A percentile compares a stretch with the other conserved stretches of the same genome.
Conservation (phyloP, 2,888 invertebrate species). For the Dicyrtoma fusca region DNA sequence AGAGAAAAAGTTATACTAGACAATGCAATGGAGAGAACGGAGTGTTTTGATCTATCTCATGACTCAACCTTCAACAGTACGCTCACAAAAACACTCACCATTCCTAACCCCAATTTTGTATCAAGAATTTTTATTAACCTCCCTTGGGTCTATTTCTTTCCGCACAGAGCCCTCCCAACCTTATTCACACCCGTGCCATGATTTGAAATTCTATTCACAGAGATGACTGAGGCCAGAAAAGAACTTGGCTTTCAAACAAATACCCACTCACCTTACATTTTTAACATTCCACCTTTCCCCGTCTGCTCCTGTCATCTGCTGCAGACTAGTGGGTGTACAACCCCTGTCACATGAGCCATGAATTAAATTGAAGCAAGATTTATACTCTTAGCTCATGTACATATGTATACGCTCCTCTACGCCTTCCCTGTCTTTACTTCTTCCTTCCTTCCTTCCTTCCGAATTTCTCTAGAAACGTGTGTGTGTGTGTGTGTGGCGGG, state of each 20-base stretch:
- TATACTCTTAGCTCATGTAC: no score
- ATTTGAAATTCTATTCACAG: conserved; percentile 30
- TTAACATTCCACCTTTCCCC: not conserved
- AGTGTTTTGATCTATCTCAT: not conserved
- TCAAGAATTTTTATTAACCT: conserved; percentile 14
- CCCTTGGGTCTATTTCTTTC: conserved; percentile 24
- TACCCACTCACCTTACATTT: not conserved
- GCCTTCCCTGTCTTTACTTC: no score
- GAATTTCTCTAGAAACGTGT: no score
- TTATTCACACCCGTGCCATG: conserved; percentile 15
- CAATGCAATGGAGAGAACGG: not conserved
- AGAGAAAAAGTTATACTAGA: not conserved
- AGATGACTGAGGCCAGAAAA: conserved; percentile 37
- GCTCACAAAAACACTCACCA: not conserved
- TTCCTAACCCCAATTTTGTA: conserved; percentile 19
- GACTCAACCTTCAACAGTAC: conserved; percentile 5
- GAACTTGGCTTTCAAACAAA: conserved; percentile 31
- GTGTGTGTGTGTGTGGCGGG: no score
- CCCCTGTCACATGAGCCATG: no score
- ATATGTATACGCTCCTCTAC: no score
- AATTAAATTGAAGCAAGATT: no score
- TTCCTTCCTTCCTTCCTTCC: no score
- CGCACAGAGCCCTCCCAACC: conserved; percentile 2
- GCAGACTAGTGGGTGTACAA: no score
- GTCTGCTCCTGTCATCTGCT: no score